phyloP scores from a whole-genome alignment of 2,797 vertebrate genomes.

The Chaetodon trifasciatus region DNA sequence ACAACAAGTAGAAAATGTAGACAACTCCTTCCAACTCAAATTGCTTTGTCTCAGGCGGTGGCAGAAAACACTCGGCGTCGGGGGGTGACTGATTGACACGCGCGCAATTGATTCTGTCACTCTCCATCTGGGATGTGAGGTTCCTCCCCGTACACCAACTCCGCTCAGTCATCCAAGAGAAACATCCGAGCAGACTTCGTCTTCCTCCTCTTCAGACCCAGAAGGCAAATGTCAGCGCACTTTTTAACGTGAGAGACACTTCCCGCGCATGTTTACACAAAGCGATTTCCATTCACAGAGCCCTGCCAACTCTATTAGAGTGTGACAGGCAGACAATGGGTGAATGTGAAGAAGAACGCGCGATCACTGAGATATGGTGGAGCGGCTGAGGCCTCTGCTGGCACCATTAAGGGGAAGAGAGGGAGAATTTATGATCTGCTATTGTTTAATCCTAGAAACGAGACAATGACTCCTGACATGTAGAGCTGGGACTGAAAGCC shows the following conservation, averaged over 20 bases:
- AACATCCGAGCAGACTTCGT: conserved; percentile 7
- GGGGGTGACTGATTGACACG: conserved; percentile 54
- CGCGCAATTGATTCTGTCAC: conserved; percentile 66
- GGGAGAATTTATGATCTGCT: conserved; percentile 8
- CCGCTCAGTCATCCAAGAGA: conserved; percentile 30
- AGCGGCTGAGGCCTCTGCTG: conserved; percentile 16
- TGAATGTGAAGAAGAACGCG: conserved; percentile 14
- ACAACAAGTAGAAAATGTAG: conserved; percentile 38
- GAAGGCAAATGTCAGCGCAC: conserved; percentile 56
- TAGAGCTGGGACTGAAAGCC: neutral
- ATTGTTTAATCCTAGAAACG: conserved; percentile 26
- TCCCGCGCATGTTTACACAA: conserved; percentile 54
- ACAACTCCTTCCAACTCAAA: conserved; percentile 38
- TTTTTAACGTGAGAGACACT: conserved; percentile 49
- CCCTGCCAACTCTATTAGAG: conserved; percentile 41
- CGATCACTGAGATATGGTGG: conserved; percentile 6
- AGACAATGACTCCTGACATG: conserved; percentile 15
- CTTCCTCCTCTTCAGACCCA: conserved; percentile 41
- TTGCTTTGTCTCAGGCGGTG: conserved; percentile 46
- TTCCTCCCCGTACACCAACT: conserved; percentile 10
- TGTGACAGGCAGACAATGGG: conserved; percentile 37
- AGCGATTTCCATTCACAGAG: conserved; percentile 42
- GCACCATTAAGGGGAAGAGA: neutral
- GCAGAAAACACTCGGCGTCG: conserved; percentile 33
- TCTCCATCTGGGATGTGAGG: conserved; percentile 49